phyloP scores from a whole-genome alignment of 2,888 invertebrate genomes.

The Apoderus coryli region DNA sequence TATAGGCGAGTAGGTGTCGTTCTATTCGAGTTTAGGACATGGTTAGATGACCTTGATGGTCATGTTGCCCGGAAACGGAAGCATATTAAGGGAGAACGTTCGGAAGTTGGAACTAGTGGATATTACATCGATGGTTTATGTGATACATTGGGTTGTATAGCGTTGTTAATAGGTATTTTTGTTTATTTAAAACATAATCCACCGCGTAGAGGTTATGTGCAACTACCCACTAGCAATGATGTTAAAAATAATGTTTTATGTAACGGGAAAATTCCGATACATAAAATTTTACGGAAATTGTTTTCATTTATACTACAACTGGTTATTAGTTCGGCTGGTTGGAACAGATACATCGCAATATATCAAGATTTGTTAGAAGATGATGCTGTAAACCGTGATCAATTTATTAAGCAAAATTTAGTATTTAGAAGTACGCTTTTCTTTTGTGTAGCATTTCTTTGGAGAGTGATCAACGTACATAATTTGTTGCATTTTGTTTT shows the following conservation, averaged over 20 bases:
- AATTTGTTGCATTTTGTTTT: slow-evolving; percentile 60
- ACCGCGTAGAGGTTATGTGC: slow-evolving; percentile 57
- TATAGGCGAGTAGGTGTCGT: slow-evolving; percentile 59
- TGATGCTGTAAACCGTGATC: slow-evolving; percentile 38
- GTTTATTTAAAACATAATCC: slow-evolving; percentile 58
- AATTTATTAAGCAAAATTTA: slow-evolving; percentile 39
- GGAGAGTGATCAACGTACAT: slow-evolving; percentile 70
- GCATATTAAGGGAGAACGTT: slow-evolving; percentile 60
- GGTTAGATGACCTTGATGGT: slow-evolving; percentile 76
- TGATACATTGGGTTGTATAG: slow-evolving; percentile 61
- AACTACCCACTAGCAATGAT: slow-evolving; percentile 42
- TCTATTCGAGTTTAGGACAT: slow-evolving; percentile 66
- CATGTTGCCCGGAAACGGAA: slow-evolving; percentile 67
- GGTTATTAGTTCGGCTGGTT: slow-evolving; percentile 58
- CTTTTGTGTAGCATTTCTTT: slow-evolving; percentile 55
- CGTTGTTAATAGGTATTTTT: slow-evolving; percentile 53
- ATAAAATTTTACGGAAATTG: slow-evolving; percentile 49
- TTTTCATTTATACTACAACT: slow-evolving; percentile 55
- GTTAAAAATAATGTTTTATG: slow-evolving; percentile 42
- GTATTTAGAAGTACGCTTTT: slow-evolving; percentile 60
- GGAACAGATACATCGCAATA: slow-evolving; percentile 72
- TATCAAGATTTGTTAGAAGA: slow-evolving; percentile 66
- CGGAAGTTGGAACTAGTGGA: slow-evolving; percentile 66
- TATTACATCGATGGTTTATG: slow-evolving; percentile 74
- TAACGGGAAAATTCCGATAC: slow-evolving; percentile 52